Evolutionary conservation across 2,113 vertebrate genomes (phyloP), one percentile per base, ranked within the genome.

Genomic region (Perccottus glenii): DNA sequence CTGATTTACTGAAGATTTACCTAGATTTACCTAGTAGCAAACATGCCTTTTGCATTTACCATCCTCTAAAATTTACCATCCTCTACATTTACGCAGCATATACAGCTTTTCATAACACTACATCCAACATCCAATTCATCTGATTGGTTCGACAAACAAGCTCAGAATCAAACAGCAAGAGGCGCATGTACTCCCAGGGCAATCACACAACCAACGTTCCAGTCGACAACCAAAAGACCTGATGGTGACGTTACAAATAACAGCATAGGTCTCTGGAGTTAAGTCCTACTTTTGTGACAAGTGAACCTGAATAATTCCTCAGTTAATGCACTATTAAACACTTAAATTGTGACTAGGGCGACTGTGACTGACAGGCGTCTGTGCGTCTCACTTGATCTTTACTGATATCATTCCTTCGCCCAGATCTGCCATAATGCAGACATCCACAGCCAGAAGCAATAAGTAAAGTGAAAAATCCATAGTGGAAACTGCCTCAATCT

Each of bases 401-500:
- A 12, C 52, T 55, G 52, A 55, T 55, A 36, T 32, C 52, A 35
- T 38, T 38, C 12, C 52, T 14, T 7, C n/a, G 52, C 52, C 52
- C 52, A 36, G 52, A 55, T 55, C 52, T 55, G 52, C 33, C 52
- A 55, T 55, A 38, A 55, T 15, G 52, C 52, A 55, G 52, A 55
- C 52, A 55, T 55, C 52, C 52, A 38, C 52, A 55, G 52, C 52
- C 52, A 55, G 52, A 32, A 55, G 36, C 38, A 32, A 55, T 55
- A 55, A 55, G 52, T 36, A 14, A 55, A 55, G 33, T 33, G 14
- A 55, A 55, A n/a, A 55, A 55, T 55, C 52, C 36, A 55, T 55
- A 55, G 52, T 55, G 52, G 52, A 55, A 55, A 55, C 52, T 36
- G 52, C 52, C 52, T 55, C 52, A 36, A 55, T 55, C 52, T 33